phyloP scores from a whole-genome alignment of 1,140 invertebrate genomes.

The Pseudomyrmex sp. region DNA sequence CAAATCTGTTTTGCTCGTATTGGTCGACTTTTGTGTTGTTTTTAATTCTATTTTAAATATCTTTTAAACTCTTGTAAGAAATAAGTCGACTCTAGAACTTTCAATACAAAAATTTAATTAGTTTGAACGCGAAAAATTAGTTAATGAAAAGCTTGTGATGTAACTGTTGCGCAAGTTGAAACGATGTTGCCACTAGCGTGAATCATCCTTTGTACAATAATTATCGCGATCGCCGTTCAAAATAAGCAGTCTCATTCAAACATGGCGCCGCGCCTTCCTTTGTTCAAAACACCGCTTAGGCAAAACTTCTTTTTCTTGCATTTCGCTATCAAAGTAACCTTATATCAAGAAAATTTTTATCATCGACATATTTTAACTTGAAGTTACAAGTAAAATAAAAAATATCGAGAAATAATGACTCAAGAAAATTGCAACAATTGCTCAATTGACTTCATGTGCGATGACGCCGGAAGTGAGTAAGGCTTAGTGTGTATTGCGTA shows the following conservation, averaged over 20 bases:
- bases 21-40: too few relatives aligned
- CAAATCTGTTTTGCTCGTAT: too few relatives aligned
- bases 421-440: neutral
- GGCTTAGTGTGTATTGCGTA: neutral
- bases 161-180: slow-evolving; percentile 13
- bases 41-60: neutral
- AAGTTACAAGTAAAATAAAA: neutral
- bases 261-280: slow-evolving; percentile 67
- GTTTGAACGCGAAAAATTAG: neutral
- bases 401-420: neutral
- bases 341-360: neutral
- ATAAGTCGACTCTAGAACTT: too few relatives aligned
- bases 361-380: neutral
- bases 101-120: too few relatives aligned
- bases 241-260: slow-evolving; percentile 73
- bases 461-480: slow-evolving; percentile 17
- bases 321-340: neutral
- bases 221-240: slow-evolving; percentile 65
- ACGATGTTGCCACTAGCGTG: slow-evolving; percentile 10
- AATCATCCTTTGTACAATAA: slow-evolving; percentile 57
- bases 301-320: neutral
- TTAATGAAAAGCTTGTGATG: slow-evolving; percentile 2
- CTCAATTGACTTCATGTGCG: too few relatives aligned
- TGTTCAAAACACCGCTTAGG: neutral
- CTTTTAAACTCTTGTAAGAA: too few relatives aligned